Base-by-base conservation (phyloP, 2,888 invertebrate genomes). In the Psococerastis gibbosa region DNA sequence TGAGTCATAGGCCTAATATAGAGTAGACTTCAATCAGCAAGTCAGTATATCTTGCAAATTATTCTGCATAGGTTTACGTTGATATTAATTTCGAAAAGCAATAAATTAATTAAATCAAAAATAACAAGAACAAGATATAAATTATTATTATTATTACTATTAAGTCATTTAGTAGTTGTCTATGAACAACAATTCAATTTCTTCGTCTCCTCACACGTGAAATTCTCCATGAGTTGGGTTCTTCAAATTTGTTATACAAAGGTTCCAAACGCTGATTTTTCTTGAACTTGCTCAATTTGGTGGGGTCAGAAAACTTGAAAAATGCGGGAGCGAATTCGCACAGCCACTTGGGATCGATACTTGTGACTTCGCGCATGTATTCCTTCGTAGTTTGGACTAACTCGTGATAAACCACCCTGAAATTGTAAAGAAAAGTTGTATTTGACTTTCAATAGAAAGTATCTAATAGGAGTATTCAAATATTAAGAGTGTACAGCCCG, bases 251-350 rank as follows among this genome's bases (percentile, higher is more conserved):
- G 63, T 98, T 98, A 63, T 91, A 92, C 2, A 98, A 67, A 0
- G 98, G 98, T 57, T 99, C 97, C 49, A 99, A 70, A 49, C 94
- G 73, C 69, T 98, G 95, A 66, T 95, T 94, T 65, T 95, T 94
- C 75, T 99, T 98, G 66, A 95, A 94, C 59, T 94, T 94, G 61
- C 94, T 94, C 27, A 98, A 70, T 61, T 94, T 97, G 0, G 97
- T 97, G 2, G 95, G 94, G 64, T 99, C 98, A 4, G 91, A 91
- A 66, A 97, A 92, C 61, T 91, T 88, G 69, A 97, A 99, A 71
- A 98, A 99, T 1, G 97, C 94, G 0, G 97, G 94, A 0, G 98
- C 97, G 60, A 92, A 98, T 60, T 99, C 97, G 1, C 98, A 95
- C 45, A 99, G 68, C 98, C 98, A 99, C 61, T 91, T 91, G 0